These are phyloP conservation scores for Platycercus adscitus DNA, from an alignment of 2,113 vertebrate species.

Conservation along the genomic window DNA sequence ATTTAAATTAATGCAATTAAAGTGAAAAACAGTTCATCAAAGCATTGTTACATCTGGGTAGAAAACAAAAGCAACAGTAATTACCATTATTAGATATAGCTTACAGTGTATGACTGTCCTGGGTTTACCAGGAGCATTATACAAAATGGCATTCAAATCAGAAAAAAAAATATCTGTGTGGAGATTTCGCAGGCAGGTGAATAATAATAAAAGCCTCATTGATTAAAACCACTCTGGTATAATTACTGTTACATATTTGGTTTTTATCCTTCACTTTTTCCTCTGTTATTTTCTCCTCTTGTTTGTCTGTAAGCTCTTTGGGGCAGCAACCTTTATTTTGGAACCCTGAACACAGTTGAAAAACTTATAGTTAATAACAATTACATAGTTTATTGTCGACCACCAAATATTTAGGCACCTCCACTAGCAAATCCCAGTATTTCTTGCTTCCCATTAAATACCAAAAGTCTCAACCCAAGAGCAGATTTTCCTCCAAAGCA, in stretches of 20 bases:
- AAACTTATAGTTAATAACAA: background rate
- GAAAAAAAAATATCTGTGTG: background rate
- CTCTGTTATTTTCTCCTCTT: background rate
- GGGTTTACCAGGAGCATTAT: too few species aligned
- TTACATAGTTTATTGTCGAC: background rate
- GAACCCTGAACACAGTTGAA: background rate
- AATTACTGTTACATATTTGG: background rate
- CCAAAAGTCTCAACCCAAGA: background rate
- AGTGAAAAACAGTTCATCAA: slow-evolving; percentile 53
- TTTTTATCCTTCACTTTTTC: background rate
- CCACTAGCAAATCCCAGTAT: background rate
- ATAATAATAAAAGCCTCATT: background rate
- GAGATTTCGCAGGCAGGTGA: background rate
- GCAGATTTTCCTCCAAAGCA: background rate
- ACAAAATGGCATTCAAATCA: background rate
- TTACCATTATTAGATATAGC: slow-evolving; percentile 22
- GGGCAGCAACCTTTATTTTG: background rate
- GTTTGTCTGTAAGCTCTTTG: background rate
- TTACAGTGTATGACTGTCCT: background rate
- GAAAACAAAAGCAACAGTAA: slow-evolving; percentile 43
- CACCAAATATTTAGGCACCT: background rate
- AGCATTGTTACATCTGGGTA: slow-evolving; percentile 38
- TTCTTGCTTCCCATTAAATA: background rate
- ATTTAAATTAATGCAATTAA: slow-evolving; percentile 63
- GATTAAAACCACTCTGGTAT: background rate